Evolutionary conservation across 2,888 invertebrate species (phyloP).

Genomic region (Endomychus coccineus): DNA sequence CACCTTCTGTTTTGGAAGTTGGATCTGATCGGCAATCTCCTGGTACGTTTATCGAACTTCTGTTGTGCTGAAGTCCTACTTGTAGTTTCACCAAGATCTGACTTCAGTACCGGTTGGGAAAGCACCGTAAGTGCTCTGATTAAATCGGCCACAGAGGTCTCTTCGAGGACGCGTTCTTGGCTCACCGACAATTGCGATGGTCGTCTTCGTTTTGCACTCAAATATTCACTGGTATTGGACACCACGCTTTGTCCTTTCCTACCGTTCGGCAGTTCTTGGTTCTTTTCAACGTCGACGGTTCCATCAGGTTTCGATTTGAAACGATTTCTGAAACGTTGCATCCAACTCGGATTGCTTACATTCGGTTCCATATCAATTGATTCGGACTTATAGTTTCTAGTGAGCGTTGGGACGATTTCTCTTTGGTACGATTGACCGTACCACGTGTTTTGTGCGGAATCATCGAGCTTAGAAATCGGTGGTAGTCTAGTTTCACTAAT

Average conservation of each 20-base stretch:
- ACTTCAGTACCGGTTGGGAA: no score
- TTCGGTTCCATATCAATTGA: slow-evolving; percentile 21
- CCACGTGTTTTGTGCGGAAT: slow-evolving; percentile 55
- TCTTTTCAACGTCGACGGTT: slow-evolving; percentile 32
- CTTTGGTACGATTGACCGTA: slow-evolving; percentile 57
- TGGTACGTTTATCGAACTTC: slow-evolving; percentile 8
- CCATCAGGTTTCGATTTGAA: slow-evolving; percentile 21
- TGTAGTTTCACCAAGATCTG: no score
- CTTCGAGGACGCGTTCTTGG: slow-evolving; percentile 57
- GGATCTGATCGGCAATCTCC: slow-evolving; percentile 25
- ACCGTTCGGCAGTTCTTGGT: slow-evolving; percentile 38
- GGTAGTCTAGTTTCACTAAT: slow-evolving; percentile 51
- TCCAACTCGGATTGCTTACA: slow-evolving; percentile 23
- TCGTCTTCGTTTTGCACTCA: no score
- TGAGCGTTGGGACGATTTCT: slow-evolving; percentile 48
- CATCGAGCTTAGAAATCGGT: slow-evolving; percentile 37
- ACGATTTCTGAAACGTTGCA: slow-evolving; percentile 23
- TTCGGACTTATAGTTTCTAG: slow-evolving; percentile 25
- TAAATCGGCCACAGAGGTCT: slow-evolving; percentile 76
- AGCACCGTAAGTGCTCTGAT: slow-evolving; percentile 69
- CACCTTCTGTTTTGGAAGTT: slow-evolving; percentile 25
- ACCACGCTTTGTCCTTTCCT: slow-evolving; percentile 41
- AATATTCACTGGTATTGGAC: slow-evolving; percentile 23
- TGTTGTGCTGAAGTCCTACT: slow-evolving; percentile 17
- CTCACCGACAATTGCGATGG: slow-evolving; percentile 24